Evolutionary conservation across 1,140 invertebrate species (phyloP).

Genomic region (Periplaneta americana): DNA sequence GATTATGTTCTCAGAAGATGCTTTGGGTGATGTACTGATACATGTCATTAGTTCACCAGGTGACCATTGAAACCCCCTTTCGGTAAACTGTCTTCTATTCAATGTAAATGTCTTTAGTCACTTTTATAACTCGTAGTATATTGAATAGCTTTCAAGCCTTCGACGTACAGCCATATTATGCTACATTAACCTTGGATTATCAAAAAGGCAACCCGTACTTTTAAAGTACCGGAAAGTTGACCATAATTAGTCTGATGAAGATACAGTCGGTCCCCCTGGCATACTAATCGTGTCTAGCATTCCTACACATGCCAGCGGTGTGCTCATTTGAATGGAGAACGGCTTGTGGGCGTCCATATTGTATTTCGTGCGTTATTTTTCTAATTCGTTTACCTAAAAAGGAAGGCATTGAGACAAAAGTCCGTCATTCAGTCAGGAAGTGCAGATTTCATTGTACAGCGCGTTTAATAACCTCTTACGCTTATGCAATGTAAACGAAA

Average conservation of each 20-base stretch:
- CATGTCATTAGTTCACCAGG: too few species aligned
- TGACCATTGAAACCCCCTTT: too few species aligned
- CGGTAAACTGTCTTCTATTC: background rate
- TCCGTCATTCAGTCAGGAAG: background rate
- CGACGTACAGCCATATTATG: background rate
- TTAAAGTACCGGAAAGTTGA: background rate
- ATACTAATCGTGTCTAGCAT: background rate
- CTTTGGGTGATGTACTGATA: too few species aligned
- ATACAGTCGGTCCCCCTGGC: background rate
- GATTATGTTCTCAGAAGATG: too few species aligned
- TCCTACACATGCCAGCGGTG: too few species aligned
- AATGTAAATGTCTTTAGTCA: background rate
- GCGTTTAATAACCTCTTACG: too few species aligned
- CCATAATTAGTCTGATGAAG: conserved; percentile 6
- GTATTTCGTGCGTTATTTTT: background rate
- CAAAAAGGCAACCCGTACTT: background rate
- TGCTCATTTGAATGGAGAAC: background rate
- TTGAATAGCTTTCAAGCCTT: background rate
- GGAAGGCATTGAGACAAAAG: too few species aligned
- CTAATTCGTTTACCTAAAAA: background rate
- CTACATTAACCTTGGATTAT: background rate
- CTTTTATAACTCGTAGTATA: background rate
- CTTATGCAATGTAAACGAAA: too few species aligned
- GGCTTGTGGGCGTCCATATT: background rate
- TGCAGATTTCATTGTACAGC: background rate